These are phyloP conservation scores for Sorex maritimensis DNA, from an alignment of 2,797 vertebrate species.

Conservation along the genomic window DNA sequence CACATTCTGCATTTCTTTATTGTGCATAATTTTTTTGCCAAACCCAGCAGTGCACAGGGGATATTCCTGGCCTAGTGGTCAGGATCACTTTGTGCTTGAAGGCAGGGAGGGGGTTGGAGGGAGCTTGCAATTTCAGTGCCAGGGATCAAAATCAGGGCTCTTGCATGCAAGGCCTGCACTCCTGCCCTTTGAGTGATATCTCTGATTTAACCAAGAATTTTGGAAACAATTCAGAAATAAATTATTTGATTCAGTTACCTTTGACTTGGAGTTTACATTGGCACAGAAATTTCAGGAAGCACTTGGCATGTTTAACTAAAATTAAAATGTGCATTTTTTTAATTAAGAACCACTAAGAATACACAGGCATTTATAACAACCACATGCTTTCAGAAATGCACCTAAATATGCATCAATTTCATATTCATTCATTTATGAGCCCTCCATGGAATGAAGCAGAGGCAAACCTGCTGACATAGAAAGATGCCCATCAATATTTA, in stretches of 20 bases:
- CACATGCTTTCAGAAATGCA: slow-evolving; percentile 33
- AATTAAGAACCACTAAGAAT: slow-evolving; percentile 7
- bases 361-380: not conserved
- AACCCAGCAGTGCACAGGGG: no score
- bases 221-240: slow-evolving; percentile 42
- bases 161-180: no score
- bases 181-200: no score
- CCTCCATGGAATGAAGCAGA: slow-evolving; percentile 32
- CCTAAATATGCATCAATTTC: not conserved
- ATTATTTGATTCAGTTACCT: not conserved
- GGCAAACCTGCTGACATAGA: not conserved
- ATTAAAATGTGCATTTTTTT: slow-evolving; percentile 61
- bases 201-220: slow-evolving; percentile 45
- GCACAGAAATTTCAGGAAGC: slow-evolving; percentile 50
- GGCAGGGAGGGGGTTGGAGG: no score
- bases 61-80: no score
- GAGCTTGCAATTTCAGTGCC: no score
- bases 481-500: slow-evolving; percentile 31
- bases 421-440: not conserved
- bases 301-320: slow-evolving; percentile 60
- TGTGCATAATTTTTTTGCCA: not conserved
- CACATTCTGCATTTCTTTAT: slow-evolving; percentile 33
- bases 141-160: no score
- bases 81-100: no score
- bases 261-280: not conserved